Base-by-base conservation (phyloP, 2,888 invertebrate genomes). In the Eupeodes luniger region DNA sequence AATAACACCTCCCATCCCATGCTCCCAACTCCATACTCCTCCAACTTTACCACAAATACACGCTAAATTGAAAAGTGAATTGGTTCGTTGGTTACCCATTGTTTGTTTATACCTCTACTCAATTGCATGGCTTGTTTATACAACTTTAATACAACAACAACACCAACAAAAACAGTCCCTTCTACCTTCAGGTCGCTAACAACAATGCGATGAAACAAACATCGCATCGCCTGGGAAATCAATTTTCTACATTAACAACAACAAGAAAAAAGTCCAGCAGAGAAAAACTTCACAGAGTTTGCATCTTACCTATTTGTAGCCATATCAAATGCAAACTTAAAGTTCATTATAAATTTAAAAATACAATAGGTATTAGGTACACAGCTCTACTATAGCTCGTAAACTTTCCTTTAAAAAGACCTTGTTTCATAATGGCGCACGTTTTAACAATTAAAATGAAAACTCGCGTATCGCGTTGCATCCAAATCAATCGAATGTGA, bases 11-110 rank as follows among this genome's bases (percentile, higher is more conserved):
- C 12, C 49, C 47, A 66, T 10, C 11, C 34, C 34, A 51, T 66
- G 19, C 12, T 11, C n/a, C 1, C 9, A 14, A 12, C 5, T 12
- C 5, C 36, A n/a, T 34, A 6, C 14, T n/a, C 7, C 47, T 19
- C 11, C 10, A 69, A 59, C 57, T 27, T 72, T 5, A 61, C 74
- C 72, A 64, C 72, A 80, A 40, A 40, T 51, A 70, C 44, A 66
- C 72, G 64, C 40, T 44, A 82, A 86, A 86, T 86, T 86, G 78
- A 64, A 86, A 86, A 70, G 74, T 66, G 86, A 83, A 75, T 78
- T 75, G 81, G 78, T 78, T 78, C 70, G 81, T 86, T 85, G 81
- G 85, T 34, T 53, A 34, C 62, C 78, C 81, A 85, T 81, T 82
- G 85, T 86, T 81, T 86, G 77, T 69, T 27, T 47, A 57, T 62